Base-by-base conservation (phyloP, 2,888 invertebrate genomes). In the Ophion obscuratus region DNA sequence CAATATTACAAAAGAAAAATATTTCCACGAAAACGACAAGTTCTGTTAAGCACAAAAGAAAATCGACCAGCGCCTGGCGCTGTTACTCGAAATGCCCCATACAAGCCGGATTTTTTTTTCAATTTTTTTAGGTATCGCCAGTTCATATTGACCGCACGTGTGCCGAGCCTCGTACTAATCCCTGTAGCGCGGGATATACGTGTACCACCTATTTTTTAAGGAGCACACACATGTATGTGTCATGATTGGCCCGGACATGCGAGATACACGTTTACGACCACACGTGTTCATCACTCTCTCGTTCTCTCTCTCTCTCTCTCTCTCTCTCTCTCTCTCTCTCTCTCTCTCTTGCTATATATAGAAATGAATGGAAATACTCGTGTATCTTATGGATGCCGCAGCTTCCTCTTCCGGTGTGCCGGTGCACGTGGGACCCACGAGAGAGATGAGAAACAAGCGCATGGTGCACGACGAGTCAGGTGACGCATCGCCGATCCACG, bases 371-470 rank as follows among this genome's bases (percentile, higher is more conserved):
- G 70, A 68, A 40, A 73, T 77, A 77, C 76, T 75, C 64, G 71
- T 24, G 20, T 4, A 47, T 57, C 71, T 71, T 9, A 20, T 61
- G n/a, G 75, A 47, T 67, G 75, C 44, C 61, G 70, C 47, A 80
- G 80, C 80, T 86, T 83, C 83, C 85, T 86, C 85, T 86, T 83
- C 85, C 85, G 85, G 85, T 86, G 79, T 61, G 31, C n/a, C 82
- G 40, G 75, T 85, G 82, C 79, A 83, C 79, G 67, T 17, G 27
- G 73, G 40, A 67, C 80, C 80, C 83, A 86, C 80, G 80, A 68
- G 53, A n/a, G n/a, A 68, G 14, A 53, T 53, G 53, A 53, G 36
- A 70, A 59, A n/a, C n/a, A 40, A 40, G 79, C 44, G 79, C 62
- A 83, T 78, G 78, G 82, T 78, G 81, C 78, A 81, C 17, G 31